Conservation (phyloP, 2,113 vertebrate genomes). For the Oreotrochilus melanogaster region DNA sequence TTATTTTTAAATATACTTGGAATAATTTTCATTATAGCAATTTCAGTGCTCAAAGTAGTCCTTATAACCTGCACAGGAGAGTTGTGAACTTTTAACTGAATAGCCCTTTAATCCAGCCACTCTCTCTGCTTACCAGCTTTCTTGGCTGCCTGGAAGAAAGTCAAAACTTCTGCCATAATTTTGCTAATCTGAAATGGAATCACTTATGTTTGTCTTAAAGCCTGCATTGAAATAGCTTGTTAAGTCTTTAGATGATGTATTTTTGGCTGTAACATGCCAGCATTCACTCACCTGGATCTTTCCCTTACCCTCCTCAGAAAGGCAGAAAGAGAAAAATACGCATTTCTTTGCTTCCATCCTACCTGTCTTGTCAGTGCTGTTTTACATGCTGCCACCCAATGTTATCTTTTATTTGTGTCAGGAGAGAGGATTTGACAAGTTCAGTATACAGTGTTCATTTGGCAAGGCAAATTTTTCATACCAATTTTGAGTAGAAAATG, state of each 20-base stretch:
- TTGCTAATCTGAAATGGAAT: slow-evolving; percentile 76
- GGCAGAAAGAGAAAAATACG: slow-evolving; percentile 60
- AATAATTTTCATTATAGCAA: slow-evolving; percentile 9
- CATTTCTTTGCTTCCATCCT: slow-evolving; percentile 74
- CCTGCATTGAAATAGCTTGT: slow-evolving; percentile 43
- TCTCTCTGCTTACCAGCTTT: slow-evolving; percentile 21
- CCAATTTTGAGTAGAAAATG: slow-evolving; percentile 80
- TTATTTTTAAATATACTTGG: slow-evolving; percentile 69
- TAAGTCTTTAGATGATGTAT: slow-evolving; percentile 44
- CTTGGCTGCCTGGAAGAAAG: slow-evolving; percentile 38
- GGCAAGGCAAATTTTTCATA: slow-evolving; percentile 80
- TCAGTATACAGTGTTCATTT: slow-evolving; percentile 79
- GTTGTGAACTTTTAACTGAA: slow-evolving; percentile 54
- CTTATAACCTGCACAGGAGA: neutral
- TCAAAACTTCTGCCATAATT: slow-evolving; percentile 67
- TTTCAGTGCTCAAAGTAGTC: neutral
- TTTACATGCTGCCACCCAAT: slow-evolving; percentile 79
- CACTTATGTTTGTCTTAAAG: slow-evolving; percentile 44
- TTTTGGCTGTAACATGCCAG: slow-evolving; percentile 26
- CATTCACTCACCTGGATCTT: slow-evolving; percentile 11
- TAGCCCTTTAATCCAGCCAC: neutral
- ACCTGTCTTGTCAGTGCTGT: slow-evolving; percentile 79
- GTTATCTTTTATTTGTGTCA: slow-evolving; percentile 84
- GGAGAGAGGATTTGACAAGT: slow-evolving; percentile 81
- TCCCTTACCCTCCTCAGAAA: slow-evolving; percentile 48